Conservation (phyloP, 2,113 vertebrate species). For the Sinocyclocheilus maitianheensis region DNA sequence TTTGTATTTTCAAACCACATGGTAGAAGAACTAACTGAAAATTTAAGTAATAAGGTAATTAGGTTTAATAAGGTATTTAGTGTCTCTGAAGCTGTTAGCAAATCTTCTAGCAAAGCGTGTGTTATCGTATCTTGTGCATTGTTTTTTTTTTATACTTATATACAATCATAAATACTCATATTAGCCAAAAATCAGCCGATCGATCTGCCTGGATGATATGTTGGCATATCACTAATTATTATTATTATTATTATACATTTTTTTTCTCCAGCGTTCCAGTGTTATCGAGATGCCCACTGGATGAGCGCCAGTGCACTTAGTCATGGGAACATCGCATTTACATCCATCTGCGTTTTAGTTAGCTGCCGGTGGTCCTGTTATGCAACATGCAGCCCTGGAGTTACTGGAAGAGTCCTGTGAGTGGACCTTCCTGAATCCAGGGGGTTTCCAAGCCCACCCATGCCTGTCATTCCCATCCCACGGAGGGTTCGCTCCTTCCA, state of each 20-base stretch:
- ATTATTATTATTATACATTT: neutral
- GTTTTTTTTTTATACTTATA: too few relatives aligned
- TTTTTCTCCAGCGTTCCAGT: slow-evolving; percentile 18
- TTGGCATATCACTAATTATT: neutral
- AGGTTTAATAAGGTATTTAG: neutral
- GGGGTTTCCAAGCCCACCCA: slow-evolving; percentile 77
- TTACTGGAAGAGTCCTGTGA: slow-evolving; percentile 52
- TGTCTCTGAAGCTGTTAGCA: too few relatives aligned
- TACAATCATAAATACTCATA: neutral
- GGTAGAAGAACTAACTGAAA: neutral
- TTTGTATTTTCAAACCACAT: neutral
- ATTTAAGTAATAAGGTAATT: neutral
- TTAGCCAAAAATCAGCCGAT: neutral
- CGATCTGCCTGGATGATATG: neutral
- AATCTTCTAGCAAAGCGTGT: too few relatives aligned
- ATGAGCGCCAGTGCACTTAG: neutral
- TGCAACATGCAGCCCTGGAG: slow-evolving; percentile 38
- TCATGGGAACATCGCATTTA: neutral
- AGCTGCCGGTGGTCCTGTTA: neutral
- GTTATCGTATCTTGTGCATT: too few relatives aligned
- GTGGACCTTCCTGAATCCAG: slow-evolving; percentile 63
- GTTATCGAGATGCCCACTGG: neutral
- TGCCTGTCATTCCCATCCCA: slow-evolving; percentile 98
- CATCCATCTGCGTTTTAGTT: neutral
- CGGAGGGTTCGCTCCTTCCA: slow-evolving; percentile 96